These are phyloP conservation scores for Antheraea yamamai DNA, from an alignment of 2,888 invertebrate species.

Conservation along the genomic window DNA sequence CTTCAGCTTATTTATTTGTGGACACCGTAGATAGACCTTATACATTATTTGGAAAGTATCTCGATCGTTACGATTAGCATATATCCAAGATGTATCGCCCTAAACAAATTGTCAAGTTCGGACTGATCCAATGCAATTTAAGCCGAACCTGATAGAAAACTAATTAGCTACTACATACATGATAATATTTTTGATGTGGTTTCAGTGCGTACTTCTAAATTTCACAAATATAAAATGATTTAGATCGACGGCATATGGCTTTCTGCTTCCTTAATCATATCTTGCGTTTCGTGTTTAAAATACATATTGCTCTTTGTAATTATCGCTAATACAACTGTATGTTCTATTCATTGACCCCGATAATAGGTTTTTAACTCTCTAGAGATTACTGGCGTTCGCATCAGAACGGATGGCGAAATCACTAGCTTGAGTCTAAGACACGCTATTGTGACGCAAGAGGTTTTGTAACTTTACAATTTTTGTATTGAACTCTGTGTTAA, in stretches of 20 bases:
- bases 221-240: background rate
- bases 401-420: constrained; percentile 9
- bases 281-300: background rate
- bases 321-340: background rate
- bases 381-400: constrained; percentile 6
- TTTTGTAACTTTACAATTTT: constrained; percentile 2
- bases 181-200: background rate
- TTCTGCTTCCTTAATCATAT: background rate
- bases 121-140: background rate
- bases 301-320: background rate
- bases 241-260: background rate
- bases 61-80: background rate
- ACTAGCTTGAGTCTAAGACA: background rate
- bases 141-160: background rate
- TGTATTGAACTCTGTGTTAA: background rate
- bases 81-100: background rate
- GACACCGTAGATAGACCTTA: background rate
- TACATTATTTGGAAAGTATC: background rate
- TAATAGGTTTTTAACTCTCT: background rate
- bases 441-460: background rate
- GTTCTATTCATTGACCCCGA: background rate
- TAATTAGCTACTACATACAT: background rate
- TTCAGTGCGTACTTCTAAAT: background rate
- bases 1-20: background rate
- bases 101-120: background rate